Conservation (phyloP, 2,113 vertebrate species). For the Aspiorhynchus laticeps region DNA sequence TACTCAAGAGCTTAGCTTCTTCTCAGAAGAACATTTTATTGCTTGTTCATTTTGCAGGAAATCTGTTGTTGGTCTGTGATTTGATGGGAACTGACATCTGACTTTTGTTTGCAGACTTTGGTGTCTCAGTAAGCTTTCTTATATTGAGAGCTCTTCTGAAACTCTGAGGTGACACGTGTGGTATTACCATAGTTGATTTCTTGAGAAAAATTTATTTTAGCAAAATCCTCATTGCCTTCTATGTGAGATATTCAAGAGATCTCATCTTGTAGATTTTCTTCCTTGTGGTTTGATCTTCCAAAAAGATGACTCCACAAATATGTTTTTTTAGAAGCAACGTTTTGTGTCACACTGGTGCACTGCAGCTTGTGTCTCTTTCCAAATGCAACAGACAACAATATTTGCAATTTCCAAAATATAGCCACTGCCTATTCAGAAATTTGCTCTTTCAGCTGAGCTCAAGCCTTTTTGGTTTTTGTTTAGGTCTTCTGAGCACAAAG, state of each 20-base stretch:
- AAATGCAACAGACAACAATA: constrained; percentile 24
- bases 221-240: neutral
- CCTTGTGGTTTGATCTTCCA: neutral
- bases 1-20: no score
- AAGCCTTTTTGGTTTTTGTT: constrained; percentile 35
- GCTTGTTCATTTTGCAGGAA: neutral
- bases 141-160: constrained; percentile 1
- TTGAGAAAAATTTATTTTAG: neutral
- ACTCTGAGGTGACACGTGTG: neutral
- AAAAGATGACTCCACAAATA: neutral
- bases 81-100: neutral
- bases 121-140: neutral
- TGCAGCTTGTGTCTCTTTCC: neutral
- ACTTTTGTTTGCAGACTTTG: neutral
- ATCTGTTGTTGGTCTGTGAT: neutral
- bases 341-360: neutral
- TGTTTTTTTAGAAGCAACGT: neutral
- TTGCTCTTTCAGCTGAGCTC: constrained; percentile 10
- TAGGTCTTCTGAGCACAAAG: constrained; percentile 42
- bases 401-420: constrained; percentile 6
- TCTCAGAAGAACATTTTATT: neutral
- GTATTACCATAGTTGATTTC: neutral
- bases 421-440: constrained; percentile 12
- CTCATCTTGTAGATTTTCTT: neutral
- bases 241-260: neutral